These are phyloP conservation scores for Rhinichthys osculus DNA, from an alignment of 2,797 vertebrate species.

Conservation along the genomic window DNA sequence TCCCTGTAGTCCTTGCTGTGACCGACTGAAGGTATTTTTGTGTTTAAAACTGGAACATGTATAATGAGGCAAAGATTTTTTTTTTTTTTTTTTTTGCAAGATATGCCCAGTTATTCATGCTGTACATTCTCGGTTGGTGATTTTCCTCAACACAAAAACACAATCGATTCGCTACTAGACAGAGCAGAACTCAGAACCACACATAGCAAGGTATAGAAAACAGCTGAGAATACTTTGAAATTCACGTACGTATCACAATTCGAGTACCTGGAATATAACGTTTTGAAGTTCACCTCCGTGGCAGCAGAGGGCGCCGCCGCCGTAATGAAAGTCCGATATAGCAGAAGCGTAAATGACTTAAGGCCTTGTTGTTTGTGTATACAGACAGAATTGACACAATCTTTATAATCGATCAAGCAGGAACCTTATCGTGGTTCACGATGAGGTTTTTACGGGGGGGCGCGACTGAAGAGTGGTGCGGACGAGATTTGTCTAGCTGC, in stretches of 20 bases:
- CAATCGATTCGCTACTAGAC: constrained; percentile 60
- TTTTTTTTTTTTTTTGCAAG: constrained; percentile 14
- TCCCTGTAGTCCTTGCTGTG: constrained; percentile 17
- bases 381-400: constrained; percentile 51
- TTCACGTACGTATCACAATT: constrained; percentile 35
- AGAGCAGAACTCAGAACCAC: constrained; percentile 63
- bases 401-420: constrained; percentile 42
- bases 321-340: not conserved
- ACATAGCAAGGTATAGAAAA: constrained; percentile 48
- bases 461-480: constrained; percentile 21
- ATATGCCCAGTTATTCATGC: constrained; percentile 54
- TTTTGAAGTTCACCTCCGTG: constrained; percentile 40
- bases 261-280: constrained; percentile 46
- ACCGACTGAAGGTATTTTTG: constrained; percentile 18
- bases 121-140: constrained; percentile 58
- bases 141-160: constrained; percentile 61
- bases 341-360: constrained; percentile 49
- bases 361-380: constrained; percentile 56
- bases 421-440: constrained; percentile 3
- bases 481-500: constrained; percentile 19
- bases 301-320: constrained; percentile 12
- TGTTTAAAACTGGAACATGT: constrained; percentile 16
- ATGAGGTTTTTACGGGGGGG: constrained; percentile 26
- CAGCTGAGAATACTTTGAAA: constrained; percentile 46
- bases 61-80: not conserved